Conservation (phyloP, 1,140 invertebrate genomes). For the Leptopilina clavipes region DNA sequence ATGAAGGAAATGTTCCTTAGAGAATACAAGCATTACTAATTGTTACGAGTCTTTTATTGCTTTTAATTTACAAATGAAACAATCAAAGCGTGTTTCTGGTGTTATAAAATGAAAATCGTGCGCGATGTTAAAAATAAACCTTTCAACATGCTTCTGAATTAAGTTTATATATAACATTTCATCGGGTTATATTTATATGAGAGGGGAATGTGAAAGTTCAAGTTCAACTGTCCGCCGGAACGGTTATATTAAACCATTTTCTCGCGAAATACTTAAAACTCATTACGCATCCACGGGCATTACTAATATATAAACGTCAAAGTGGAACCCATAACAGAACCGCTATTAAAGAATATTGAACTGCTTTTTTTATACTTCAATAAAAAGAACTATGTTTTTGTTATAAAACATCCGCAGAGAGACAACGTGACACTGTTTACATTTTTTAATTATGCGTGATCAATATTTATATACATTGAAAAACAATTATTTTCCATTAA, state of each 20-base stretch:
- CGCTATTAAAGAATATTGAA: constrained; percentile 12
- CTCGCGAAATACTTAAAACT: constrained; percentile 45
- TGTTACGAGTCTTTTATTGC: constrained; percentile 10
- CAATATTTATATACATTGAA: neutral
- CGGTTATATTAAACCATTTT: constrained; percentile 29
- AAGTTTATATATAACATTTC: neutral
- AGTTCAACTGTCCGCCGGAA: constrained; percentile 45
- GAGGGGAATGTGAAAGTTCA: constrained; percentile 42
- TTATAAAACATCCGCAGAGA: neutral
- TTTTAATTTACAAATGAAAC: constrained; percentile 35
- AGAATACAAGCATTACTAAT: neutral
- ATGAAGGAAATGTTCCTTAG: too few relatives aligned
- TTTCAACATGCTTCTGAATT: neutral
- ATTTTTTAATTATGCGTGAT: neutral
- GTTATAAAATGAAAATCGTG: constrained; percentile 28
- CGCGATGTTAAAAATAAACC: neutral
- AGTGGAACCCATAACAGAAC: constrained; percentile 11
- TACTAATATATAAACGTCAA: constrained; percentile 37
- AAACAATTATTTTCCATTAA: too few relatives aligned
- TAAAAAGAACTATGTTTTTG: neutral
- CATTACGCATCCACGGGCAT: constrained; percentile 37
- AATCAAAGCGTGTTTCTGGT: neutral
- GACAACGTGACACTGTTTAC: neutral
- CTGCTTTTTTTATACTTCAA: constrained; percentile 10
- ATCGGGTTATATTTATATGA: neutral